Percentiles rank a stretch among this genome's conserved stretches.
These are phyloP conservation scores for Phengaris arion DNA, from an alignment of 2,888 invertebrate genomes.

Conservation along the genomic window DNA sequence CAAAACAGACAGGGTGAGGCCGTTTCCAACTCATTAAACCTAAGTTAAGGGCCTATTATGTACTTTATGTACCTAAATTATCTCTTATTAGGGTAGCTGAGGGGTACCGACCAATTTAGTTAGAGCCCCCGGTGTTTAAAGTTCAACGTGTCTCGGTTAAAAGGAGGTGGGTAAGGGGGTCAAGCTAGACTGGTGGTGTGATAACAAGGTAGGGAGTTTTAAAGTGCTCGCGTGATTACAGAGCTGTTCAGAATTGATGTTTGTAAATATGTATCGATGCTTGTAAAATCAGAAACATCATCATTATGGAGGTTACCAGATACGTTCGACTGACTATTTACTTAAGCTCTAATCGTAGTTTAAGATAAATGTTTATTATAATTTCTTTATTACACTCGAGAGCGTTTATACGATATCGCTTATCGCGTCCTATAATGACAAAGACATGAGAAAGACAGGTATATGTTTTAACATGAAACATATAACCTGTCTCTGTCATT, in stretches of 20 bases:
- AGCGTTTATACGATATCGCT: no score
- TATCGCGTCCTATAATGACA: no score
- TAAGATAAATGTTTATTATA: no score
- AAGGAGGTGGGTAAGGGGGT: background rate
- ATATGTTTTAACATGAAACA: no score
- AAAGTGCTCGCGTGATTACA: conserved; percentile 74
- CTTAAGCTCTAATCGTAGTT: no score
- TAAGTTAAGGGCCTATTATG: conserved; percentile 77
- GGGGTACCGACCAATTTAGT: conserved; percentile 57
- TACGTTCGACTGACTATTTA: no score
- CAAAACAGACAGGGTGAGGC: conserved; percentile 55
- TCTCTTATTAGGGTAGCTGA: conserved; percentile 72
- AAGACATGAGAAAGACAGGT: no score
- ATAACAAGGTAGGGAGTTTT: conserved; percentile 64
- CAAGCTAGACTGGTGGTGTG: background rate
- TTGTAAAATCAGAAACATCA: no score
- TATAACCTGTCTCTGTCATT: no score
- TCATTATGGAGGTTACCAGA: no score
- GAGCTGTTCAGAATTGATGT: conserved; percentile 72
- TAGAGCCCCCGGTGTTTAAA: conserved; percentile 44
- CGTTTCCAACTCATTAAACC: conserved; percentile 77
- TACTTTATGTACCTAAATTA: conserved; percentile 80
- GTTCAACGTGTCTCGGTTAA: background rate
- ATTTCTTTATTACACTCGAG: no score
- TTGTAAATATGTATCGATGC: conserved; percentile 10